phyloP scores from a whole-genome alignment of 2,797 vertebrate species.

The Cuniculus paca region DNA sequence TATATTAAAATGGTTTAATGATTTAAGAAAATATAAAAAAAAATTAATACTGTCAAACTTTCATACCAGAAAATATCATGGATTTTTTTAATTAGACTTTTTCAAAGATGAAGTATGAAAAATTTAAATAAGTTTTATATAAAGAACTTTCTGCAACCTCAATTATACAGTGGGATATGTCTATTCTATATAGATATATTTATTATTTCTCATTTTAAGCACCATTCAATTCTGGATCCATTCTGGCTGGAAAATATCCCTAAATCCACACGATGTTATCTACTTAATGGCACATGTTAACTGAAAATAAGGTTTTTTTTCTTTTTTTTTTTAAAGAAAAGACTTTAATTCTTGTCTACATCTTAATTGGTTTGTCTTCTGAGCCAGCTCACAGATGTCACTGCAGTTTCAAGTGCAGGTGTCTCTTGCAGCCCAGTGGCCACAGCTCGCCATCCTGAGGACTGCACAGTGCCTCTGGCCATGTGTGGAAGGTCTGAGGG shows the following conservation, averaged over 20 bases:
- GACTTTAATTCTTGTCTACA: conserved; percentile 88
- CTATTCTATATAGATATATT: conserved; percentile 88
- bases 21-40: conserved; percentile 99
- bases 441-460: background rate
- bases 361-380: conserved; percentile 91
- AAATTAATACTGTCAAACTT: conserved; percentile 99
- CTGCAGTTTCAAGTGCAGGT: conserved; percentile 83
- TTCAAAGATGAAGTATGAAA: conserved; percentile 92
- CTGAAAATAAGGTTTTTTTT: conserved; percentile 90
- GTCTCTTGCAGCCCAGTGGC: conserved; percentile 79
- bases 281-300: conserved; percentile 96
- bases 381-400: conserved; percentile 97
- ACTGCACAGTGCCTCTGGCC: conserved; percentile 81
- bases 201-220: conserved; percentile 91
- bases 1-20: conserved; percentile 98
- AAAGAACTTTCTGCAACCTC: conserved; percentile 92
- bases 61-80: conserved; percentile 99
- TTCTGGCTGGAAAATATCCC: conserved; percentile 96
- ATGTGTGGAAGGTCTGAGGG: conserved; percentile 22
- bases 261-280: conserved; percentile 93
- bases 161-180: conserved; percentile 89
- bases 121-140: conserved; percentile 93
- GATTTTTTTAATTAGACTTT: conserved; percentile 93
- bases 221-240: conserved; percentile 93
- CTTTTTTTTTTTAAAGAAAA: conserved; percentile 91